These are phyloP conservation scores for Neodiprion fabricii DNA, from an alignment of 1,140 invertebrate species.

Conservation along the genomic window DNA sequence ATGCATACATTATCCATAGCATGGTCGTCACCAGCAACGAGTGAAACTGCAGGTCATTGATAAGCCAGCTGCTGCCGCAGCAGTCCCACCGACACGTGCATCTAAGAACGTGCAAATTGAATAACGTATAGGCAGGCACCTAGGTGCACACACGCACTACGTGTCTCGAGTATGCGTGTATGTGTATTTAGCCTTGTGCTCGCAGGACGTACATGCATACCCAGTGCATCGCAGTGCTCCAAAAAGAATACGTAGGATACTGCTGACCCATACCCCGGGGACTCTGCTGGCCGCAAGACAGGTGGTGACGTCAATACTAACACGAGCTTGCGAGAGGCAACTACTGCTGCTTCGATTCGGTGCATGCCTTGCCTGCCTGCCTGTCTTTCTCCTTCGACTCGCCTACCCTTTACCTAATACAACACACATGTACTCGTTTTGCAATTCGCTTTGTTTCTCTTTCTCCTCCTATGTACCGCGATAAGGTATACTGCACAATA, in stretches of 20 bases:
- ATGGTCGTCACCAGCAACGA: too few species aligned
- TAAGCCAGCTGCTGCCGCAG: too few species aligned
- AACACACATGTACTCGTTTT: neutral
- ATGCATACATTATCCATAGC: too few species aligned
- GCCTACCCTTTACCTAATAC: neutral
- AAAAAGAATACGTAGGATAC: neutral
- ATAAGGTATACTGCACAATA: too few species aligned
- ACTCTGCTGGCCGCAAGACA: slow-evolving; percentile 44
- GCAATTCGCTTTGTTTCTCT: neutral
- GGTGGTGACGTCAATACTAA: slow-evolving; percentile 51
- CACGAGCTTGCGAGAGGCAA: neutral
- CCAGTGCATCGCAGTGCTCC: neutral
- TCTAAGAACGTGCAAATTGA: too few species aligned
- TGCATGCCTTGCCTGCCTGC: neutral
- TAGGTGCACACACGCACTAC: too few species aligned
- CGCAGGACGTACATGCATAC: neutral
- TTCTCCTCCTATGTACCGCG: too few species aligned
- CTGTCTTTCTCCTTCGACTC: neutral
- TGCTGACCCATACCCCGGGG: slow-evolving; percentile 49
- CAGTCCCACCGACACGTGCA: too few species aligned
- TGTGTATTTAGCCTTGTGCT: neutral
- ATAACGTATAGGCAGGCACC: too few species aligned
- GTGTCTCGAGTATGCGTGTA: too few species aligned
- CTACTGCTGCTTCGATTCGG: neutral
- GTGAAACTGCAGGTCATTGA: too few species aligned